Evolutionary conservation across 2,113 vertebrate genomes (phyloP).

Genomic region (Petrocephalus zakoni): DNA sequence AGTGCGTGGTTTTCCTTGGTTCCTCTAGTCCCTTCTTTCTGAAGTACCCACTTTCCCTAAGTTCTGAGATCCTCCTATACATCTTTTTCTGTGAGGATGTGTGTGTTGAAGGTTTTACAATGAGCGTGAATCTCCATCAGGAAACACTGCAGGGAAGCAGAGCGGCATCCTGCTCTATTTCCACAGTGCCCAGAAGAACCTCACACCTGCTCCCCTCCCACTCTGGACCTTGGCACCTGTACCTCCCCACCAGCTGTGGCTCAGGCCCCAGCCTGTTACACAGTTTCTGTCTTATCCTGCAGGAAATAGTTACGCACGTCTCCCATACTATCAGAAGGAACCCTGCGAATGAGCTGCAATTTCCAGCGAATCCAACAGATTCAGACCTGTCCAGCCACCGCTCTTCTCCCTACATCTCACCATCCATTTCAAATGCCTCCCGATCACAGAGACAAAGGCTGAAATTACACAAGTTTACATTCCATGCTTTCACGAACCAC

Average conservation of each 20-base stretch:
- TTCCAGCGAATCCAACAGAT: neutral
- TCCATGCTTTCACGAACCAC: neutral
- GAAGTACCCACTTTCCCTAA: neutral
- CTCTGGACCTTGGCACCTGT: neutral
- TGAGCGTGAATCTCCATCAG: neutral
- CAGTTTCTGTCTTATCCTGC: neutral
- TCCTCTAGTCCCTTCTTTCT: neutral
- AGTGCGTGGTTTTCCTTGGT: neutral
- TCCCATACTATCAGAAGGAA: neutral
- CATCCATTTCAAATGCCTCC: neutral
- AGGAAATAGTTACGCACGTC: neutral
- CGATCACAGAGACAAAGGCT: neutral
- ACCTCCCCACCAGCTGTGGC: neutral
- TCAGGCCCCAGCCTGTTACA: neutral
- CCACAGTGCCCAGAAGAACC: neutral
- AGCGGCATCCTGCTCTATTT: neutral
- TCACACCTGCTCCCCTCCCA: neutral
- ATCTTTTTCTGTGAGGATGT: neutral
- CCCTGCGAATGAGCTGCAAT: neutral
- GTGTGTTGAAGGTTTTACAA: neutral
- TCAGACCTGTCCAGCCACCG: neutral
- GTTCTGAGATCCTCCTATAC: neutral
- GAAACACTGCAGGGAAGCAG: neutral
- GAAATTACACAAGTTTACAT: neutral
- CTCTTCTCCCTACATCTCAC: neutral